Base-by-base conservation (phyloP, 2,113 vertebrate species). In the Cygnus buccinator region DNA sequence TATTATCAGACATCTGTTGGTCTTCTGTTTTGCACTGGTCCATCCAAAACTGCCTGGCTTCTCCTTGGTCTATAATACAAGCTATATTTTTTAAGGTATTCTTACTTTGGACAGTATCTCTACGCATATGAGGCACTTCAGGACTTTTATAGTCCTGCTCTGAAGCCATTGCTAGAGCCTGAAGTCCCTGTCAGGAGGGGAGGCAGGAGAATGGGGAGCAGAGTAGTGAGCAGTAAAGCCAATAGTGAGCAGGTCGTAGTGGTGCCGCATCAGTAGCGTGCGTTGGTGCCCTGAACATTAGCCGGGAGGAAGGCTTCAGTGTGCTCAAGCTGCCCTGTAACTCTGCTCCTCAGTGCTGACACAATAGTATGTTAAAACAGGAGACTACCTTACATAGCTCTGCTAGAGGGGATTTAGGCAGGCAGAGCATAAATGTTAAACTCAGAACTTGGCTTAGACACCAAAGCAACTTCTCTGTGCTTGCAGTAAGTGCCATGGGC, bases 171-270 rank as follows among this genome's bases (percentile, higher is more conserved):
- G 6, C 5, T 5, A 6, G 50, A 44, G 37, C 26, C n/a, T 48
- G n/a, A 31, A 33, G 41, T 39, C 13, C 57, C 43, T 39, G 9
- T 43, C 17, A 31, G 70, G 61, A 82, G 52, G 26, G 52, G n/a
- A 81, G 31, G 39, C 12, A 26, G 68, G 25, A 20, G 39, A 15
- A 0, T 3, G 26, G 48, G 54, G 59, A 28, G 37, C 35, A 48
- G 35, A 23, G 22, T 33, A 50, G 23, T 13, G 68, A 29, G n/a
- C 23, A 10, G 22, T 41, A 12, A 58, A 31, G 12, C 21, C 70
- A 43, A 29, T 28, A 17, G 17, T 0, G 5, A 65, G 58, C 48
- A 26, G 19, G 0, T 13, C 3, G 1, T 78, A n/a, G 67, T 55
- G 19, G 66, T 85, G 87, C 55, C n/a, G 26, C 3, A 2, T 8